Percentiles rank a stretch among this genome's conserved stretches.
Conservation (phyloP, 2,113 vertebrate species). For the Puffinus mauretanicus region DNA sequence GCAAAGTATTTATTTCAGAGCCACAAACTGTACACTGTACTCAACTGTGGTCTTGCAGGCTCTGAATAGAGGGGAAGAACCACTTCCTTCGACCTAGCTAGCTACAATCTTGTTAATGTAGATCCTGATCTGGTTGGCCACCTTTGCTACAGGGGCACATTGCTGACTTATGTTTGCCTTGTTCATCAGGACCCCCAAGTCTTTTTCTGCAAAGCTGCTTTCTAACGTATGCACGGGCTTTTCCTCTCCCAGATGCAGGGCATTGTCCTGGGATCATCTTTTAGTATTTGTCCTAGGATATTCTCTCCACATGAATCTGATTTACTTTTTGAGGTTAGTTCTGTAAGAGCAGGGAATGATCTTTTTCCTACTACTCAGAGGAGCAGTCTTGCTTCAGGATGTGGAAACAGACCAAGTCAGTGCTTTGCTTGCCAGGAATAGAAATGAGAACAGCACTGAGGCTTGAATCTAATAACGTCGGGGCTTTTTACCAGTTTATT, state of each 20-base stretch:
- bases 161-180: neutral
- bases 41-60: neutral
- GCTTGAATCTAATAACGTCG: neutral
- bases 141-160: neutral
- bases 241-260: neutral
- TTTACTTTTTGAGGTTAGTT: neutral
- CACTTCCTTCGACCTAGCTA: neutral
- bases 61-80: neutral
- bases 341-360: neutral
- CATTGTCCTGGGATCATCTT: neutral
- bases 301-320: neutral
- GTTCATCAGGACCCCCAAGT: neutral
- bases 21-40: neutral
- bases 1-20: neutral
- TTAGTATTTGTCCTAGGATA: neutral
- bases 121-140: accelerated
- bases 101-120: neutral
- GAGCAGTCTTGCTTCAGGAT: neutral
- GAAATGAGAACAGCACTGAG: neutral
- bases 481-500: neutral
- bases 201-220: neutral
- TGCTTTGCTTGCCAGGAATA: constrained; percentile 13
- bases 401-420: constrained; percentile 6
- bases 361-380: neutral
- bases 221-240: neutral